Conservation (phyloP, 2,113 vertebrate genomes). For the Microtus oregoni region DNA sequence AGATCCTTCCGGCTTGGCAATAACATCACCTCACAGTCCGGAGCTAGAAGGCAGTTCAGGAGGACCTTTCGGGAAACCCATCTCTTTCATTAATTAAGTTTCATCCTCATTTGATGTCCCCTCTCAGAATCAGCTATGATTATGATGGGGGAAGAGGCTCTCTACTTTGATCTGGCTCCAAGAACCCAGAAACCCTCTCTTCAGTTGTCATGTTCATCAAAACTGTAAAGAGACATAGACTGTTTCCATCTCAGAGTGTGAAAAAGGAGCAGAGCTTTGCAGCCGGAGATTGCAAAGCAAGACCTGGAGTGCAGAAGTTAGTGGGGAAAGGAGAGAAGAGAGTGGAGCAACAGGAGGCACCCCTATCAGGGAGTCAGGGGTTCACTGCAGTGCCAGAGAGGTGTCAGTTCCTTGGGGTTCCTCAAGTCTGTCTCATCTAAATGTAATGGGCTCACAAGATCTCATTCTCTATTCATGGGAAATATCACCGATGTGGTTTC, state of each 20-base stretch:
- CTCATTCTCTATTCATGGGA: not conserved
- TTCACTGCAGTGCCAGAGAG: not conserved
- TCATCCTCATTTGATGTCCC: conserved; percentile 38
- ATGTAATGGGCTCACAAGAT: not conserved
- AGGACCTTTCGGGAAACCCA: conserved; percentile 29
- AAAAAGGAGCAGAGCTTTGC: not conserved
- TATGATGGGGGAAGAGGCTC: not conserved
- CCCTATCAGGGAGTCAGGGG: not conserved
- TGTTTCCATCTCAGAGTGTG: not conserved
- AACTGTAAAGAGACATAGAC: not conserved
- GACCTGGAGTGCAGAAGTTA: not conserved
- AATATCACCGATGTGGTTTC: not conserved
- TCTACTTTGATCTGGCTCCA: not conserved
- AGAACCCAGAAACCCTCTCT: not conserved
- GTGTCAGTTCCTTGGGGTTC: too few species aligned
- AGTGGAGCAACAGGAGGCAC: not conserved
- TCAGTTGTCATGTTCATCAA: not conserved
- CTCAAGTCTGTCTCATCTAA: not conserved
- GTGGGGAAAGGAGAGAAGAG: not conserved
- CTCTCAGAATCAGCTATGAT: conserved; percentile 4
- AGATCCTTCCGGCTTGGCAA: conserved; percentile 3
- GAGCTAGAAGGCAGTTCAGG: conserved; percentile 38
- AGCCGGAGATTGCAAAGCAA: not conserved
- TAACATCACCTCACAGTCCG: not conserved
- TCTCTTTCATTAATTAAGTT: conserved; percentile 5